Evolutionary conservation across 2,888 invertebrate species (phyloP), one percentile per base, ranked within the genome.

Genomic region (Lasioglossum lativentre): DNA sequence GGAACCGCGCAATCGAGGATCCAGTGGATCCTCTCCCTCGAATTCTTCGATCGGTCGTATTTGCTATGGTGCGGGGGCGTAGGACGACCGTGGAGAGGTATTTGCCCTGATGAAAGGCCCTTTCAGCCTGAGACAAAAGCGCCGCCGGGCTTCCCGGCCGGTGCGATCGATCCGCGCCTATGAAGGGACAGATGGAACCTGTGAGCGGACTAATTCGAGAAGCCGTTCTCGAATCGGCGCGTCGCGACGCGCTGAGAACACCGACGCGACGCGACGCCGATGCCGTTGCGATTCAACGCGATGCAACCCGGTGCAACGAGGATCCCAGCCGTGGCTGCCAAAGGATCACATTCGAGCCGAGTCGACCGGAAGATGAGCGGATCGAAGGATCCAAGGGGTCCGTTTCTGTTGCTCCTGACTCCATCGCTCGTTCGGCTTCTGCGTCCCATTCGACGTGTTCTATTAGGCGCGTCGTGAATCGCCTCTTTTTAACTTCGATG

Each of bases 101-200:
- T 87, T 89, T 82, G 88, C 83, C 85, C 83, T 38, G 87, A 84
- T 82, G 78, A 84, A 82, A 89, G 77, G 86, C 78, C 88, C 80
- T 86, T 89, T 89, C 89, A 82, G 75, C 27, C 30, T 73, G 68
- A 89, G 89, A 89, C 89, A 89, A 89, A 89, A 86, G 89, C 82
- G 80, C 79, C 75, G 75, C 72, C 82, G 78, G 80, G 80, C 80
- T 78, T 84, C 79, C 79, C 78, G 68, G 74, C 56, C n/a, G 56
- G 56, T 66, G 83, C 83, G 82, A 89, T 89, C 89, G 89, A 89
- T 89, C 86, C 75, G 66, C 72, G 76, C 73, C 78, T 68, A 87
- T 68, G 81, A 82, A 82, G 76, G 80, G 80, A 81, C 80, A 78
- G 72, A 83, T 80, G 75, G 83, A 74, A 78, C 45, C 87, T 70